Percentiles rank a stretch among this genome's conserved stretches.
These are phyloP conservation scores for Rhinichthys osculus DNA, from an alignment of 2,797 vertebrate genomes.

Conservation along the genomic window DNA sequence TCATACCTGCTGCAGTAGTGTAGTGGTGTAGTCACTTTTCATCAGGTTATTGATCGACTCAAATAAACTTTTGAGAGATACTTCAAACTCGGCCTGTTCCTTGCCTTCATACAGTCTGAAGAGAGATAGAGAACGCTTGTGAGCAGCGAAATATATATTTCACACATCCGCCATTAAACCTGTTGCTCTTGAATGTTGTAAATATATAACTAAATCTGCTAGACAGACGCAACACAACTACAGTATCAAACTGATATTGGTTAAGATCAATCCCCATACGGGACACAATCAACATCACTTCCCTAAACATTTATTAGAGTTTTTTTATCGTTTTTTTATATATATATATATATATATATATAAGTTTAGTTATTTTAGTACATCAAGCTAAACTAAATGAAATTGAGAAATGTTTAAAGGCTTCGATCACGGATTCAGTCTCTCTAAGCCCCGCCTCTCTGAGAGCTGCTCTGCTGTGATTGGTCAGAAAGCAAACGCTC, in stretches of 20 bases:
- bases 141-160: neutral
- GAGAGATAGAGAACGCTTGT: constrained; percentile 34
- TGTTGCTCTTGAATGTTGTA: neutral
- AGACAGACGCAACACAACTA: neutral
- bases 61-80: constrained; percentile 92
- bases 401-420: too few relatives aligned
- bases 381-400: too few relatives aligned
- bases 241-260: neutral
- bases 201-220: neutral
- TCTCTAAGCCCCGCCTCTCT: too few relatives aligned
- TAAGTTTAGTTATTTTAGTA: too few relatives aligned
- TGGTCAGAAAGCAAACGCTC: neutral
- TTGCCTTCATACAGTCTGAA: constrained; percentile 94
- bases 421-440: too few relatives aligned
- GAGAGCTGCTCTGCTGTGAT: too few relatives aligned
- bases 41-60: constrained; percentile 98
- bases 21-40: constrained; percentile 89
- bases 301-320: too few relatives aligned
- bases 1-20: constrained; percentile 88
- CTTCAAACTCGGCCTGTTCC: constrained; percentile 95
- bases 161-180: neutral
- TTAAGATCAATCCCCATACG: neutral
- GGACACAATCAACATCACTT: too few relatives aligned
- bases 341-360: too few relatives aligned
- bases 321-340: too few relatives aligned